Base-by-base conservation (phyloP, 2,888 invertebrate genomes). In the Netelia melanura region DNA sequence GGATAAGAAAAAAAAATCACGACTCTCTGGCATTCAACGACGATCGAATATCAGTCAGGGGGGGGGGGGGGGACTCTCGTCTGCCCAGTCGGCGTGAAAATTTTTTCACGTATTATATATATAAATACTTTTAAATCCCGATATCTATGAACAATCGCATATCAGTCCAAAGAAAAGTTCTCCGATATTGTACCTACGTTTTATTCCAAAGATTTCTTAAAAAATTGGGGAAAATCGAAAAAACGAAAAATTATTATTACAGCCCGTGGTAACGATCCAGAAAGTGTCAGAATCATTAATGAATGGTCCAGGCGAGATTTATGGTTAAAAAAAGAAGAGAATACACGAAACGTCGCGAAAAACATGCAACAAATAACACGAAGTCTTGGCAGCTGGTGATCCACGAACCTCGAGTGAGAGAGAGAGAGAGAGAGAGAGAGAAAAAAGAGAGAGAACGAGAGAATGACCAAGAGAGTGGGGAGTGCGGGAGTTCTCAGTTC, bases 371-470 rank as follows among this genome's bases (percentile, higher is more conserved):
- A 58, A 58, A 58, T n/a, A 48, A 48, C 68, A 38, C 65, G 75
- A 74, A 79, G 64, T 68, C 54, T 25, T 65, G 61, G 58, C 80
- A 84, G 70, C 75, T 83, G 79, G 64, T 78, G 67, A 68, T 70
- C 54, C 44, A 68, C 70, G 52, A 75, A 78, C 54, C 64, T 21
- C 44, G 72, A 72, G 64, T 38, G 68, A 74, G 58, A 61, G 62
- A 52, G 38, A 43, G n/a, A 52, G 43, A 65, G 23, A 58, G 52
- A 75, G 30, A 64, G 54, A 38, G 54, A 17, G 25, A 25, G 14
- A 17, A 58, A 43, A 75, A 17, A 64, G 72, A 72, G 64, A 38
- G 68, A 74, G 58, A 65, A 56, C 44, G 38, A 43, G 21, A 58
- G 52, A 65, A 17, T 52, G 52, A 75, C 21, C 21, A 17, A 64